phyloP scores from a whole-genome alignment of 1,140 invertebrate species.

The Lepidurus arcticus region DNA sequence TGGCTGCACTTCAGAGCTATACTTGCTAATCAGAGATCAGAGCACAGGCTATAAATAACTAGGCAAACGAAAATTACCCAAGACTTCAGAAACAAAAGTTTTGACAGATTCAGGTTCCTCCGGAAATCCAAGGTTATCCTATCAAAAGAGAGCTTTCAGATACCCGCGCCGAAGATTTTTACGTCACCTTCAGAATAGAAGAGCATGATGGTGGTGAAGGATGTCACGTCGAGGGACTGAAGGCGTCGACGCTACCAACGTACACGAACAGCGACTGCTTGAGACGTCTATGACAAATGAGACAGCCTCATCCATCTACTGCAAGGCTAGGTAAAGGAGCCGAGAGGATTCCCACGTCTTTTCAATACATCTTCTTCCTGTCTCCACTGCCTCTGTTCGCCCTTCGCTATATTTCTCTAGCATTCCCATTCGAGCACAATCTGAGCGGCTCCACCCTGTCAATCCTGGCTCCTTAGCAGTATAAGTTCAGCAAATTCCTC shows the following conservation, averaged over 20 bases:
- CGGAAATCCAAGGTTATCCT: background rate
- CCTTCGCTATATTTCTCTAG: background rate
- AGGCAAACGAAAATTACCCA: no score
- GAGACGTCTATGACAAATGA: conserved; percentile 14
- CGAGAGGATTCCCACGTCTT: background rate
- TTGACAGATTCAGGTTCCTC: no score
- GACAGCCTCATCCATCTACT: background rate
- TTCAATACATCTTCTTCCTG: conserved; percentile 5
- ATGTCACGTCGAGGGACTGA: background rate
- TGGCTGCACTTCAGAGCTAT: no score
- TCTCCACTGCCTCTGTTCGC: background rate
- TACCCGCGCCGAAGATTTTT: background rate
- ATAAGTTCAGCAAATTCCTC: no score
- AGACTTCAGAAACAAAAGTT: no score
- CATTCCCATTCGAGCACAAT: no score
- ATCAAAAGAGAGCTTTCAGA: background rate
- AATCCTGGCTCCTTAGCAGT: no score
- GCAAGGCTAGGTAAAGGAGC: background rate
- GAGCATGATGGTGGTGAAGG: background rate
- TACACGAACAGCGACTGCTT: background rate
- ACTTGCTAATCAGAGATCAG: no score
- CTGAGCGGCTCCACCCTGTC: no score
- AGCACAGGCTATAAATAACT: no score
- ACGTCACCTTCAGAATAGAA: background rate
- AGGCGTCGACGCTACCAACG: conserved; percentile 2